These are phyloP conservation scores for Lacanobia wlatinum DNA, from an alignment of 2,888 invertebrate species.

Conservation along the genomic window DNA sequence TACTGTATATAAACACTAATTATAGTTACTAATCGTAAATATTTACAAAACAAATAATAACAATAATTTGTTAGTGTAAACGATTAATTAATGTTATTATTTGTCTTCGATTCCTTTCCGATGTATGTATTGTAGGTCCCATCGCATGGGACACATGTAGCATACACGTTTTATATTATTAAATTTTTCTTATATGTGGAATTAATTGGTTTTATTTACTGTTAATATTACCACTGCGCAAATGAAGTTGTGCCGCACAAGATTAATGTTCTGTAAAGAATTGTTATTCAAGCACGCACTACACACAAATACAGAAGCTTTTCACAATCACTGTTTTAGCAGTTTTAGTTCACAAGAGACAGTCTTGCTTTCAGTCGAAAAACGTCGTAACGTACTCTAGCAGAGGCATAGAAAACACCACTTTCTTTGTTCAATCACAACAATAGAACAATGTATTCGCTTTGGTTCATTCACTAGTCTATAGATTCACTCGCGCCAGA, in stretches of 20 bases:
- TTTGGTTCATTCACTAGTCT: no score
- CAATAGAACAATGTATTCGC: not conserved
- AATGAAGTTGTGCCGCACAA: not conserved
- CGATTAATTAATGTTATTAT: constrained; percentile 57
- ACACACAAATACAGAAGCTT: not conserved
- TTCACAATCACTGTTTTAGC: not conserved
- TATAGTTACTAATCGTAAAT: constrained; percentile 75
- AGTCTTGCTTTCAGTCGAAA: not conserved
- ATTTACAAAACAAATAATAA: constrained; percentile 75
- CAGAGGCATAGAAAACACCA: not conserved
- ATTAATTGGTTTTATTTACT: constrained; percentile 67
- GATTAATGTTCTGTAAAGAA: not conserved
- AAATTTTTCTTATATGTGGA: constrained; percentile 89
- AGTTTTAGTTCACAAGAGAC: not conserved
- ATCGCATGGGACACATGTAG: constrained; percentile 72
- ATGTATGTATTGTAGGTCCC: constrained; percentile 69
- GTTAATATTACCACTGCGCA: no score
- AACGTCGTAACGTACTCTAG: not conserved
- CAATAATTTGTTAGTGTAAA: constrained; percentile 54
- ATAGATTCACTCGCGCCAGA: not conserved
- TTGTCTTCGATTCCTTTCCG: constrained; percentile 69
- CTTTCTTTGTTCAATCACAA: not conserved
- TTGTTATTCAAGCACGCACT: not conserved
- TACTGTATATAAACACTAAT: constrained; percentile 75
- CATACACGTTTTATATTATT: constrained; percentile 88